These are phyloP conservation scores for Dione vanillae DNA, from an alignment of 2,888 invertebrate species.

Conservation along the genomic window DNA sequence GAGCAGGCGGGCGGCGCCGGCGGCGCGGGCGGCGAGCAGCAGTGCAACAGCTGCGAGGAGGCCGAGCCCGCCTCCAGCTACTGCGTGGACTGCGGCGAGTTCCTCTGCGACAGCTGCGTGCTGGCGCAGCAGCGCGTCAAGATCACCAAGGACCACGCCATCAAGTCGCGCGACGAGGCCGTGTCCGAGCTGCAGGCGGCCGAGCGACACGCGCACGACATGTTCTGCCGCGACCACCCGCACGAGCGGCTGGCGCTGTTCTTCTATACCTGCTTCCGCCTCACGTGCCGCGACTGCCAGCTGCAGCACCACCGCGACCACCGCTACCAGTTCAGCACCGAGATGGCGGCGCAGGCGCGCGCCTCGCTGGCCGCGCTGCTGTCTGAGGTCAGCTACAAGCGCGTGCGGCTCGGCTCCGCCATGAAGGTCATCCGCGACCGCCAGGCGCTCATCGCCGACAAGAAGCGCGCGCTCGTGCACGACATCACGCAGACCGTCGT, in stretches of 20 bases:
- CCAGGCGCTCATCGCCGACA: conserved; percentile 92
- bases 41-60: conserved; percentile 94
- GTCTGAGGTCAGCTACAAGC: conserved; percentile 87
- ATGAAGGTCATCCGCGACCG: conserved; percentile 93
- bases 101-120: conserved; percentile 95
- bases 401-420: conserved; percentile 89
- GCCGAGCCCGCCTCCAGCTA: conserved; percentile 92
- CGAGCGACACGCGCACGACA: conserved; percentile 83
- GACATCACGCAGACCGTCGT: conserved; percentile 95
- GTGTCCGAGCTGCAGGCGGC: conserved; percentile 85
- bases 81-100: conserved; percentile 96
- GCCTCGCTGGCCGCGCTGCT: conserved; percentile 70
- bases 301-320: conserved; percentile 96
- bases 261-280: conserved; percentile 96
- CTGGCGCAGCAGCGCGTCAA: conserved; percentile 95
- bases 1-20: conserved; percentile 73
- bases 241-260: conserved; percentile 92
- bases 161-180: conserved; percentile 93
- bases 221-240: conserved; percentile 90
- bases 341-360: conserved; percentile 90
- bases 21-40: conserved; percentile 67
- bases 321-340: conserved; percentile 95
- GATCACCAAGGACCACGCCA: conserved; percentile 96
- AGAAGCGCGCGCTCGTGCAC: conserved; percentile 92
- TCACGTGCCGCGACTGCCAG: conserved; percentile 97